Conservation (phyloP, 2,797 vertebrate genomes). For the Danio tinwini region DNA sequence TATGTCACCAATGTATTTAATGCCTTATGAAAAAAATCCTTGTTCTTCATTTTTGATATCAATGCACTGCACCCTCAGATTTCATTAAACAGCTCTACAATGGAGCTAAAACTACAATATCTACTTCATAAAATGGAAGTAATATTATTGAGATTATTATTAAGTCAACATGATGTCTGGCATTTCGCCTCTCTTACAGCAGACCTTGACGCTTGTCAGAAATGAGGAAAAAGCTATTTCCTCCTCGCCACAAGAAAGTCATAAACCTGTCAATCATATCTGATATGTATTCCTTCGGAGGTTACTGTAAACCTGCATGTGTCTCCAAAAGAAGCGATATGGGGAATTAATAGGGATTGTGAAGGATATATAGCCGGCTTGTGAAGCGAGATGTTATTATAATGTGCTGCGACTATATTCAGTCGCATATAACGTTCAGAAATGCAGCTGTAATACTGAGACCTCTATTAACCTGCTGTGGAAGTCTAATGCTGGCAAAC, state of each 20-base stretch:
- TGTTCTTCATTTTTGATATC: constrained; percentile 6
- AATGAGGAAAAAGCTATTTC: constrained; percentile 42
- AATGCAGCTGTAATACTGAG: constrained; percentile 2
- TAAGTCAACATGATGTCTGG: constrained; percentile 32
- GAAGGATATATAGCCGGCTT: not conserved
- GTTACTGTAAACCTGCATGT: constrained; percentile 17
- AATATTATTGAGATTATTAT: constrained; percentile 37
- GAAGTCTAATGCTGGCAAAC: constrained; percentile 11
- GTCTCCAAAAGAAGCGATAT: constrained; percentile 11
- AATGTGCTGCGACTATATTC: constrained; percentile 20
- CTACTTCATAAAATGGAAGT: not conserved
- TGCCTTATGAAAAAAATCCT: constrained; percentile 6
- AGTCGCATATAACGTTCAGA: not conserved
- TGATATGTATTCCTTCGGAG: constrained; percentile 20
- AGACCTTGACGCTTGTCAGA: constrained; percentile 23
- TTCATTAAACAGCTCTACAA: constrained; percentile 34
- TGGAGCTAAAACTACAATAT: constrained; percentile 27
- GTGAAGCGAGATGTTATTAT: constrained; percentile 11
- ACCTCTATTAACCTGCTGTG: constrained; percentile 29
- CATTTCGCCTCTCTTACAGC: constrained; percentile 26
- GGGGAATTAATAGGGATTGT: constrained; percentile 35
- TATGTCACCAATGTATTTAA: not conserved
- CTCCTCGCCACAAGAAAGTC: constrained; percentile 9
- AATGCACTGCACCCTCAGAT: constrained; percentile 11
- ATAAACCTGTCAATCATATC: constrained; percentile 48